Evolutionary conservation across 2,888 invertebrate species (phyloP).

Genomic region (Ichneumon xanthorius): DNA sequence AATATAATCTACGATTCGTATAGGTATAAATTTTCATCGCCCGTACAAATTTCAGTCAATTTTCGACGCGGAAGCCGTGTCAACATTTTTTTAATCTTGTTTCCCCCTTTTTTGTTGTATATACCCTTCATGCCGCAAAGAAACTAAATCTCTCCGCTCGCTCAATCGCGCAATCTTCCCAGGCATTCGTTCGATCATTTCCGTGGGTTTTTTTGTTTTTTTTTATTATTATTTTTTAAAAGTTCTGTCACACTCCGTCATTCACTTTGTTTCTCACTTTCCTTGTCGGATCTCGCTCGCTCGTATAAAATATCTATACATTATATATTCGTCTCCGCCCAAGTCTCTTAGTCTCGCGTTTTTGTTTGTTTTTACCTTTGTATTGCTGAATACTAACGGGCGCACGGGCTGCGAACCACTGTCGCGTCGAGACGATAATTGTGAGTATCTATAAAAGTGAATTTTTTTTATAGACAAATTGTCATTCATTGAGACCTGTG

Average conservation of each 20-base stretch:
- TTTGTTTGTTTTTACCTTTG: conserved; percentile 53
- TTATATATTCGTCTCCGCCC: conserved; percentile 72
- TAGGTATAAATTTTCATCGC: conserved; percentile 75
- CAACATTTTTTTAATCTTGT: conserved; percentile 38
- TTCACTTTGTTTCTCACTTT: conserved; percentile 47
- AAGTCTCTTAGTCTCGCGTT: conserved; percentile 75
- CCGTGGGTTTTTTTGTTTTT: conserved; percentile 32
- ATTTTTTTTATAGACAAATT: conserved; percentile 5
- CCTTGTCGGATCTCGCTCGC: conserved; percentile 44
- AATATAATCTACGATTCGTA: conserved; percentile 64
- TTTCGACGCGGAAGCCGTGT: conserved; percentile 65
- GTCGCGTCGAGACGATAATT: conserved; percentile 34
- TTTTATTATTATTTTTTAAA: conserved; percentile 21
- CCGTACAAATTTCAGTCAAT: conserved; percentile 78
- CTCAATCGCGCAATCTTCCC: conserved; percentile 35
- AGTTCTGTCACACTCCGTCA: conserved; percentile 51
- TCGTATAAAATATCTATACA: conserved; percentile 69
- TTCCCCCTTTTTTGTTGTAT: conserved; percentile 45
- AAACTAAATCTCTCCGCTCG: conserved; percentile 58
- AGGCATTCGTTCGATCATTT: conserved; percentile 36
- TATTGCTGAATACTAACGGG: conserved; percentile 68
- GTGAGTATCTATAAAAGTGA: conserved; percentile 3
- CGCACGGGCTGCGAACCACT: conserved; percentile 32
- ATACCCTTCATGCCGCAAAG: conserved; percentile 76
- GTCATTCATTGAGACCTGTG: conserved; percentile 50